Percentiles rank a stretch among this genome's conserved stretches.
Evolutionary conservation across 2,888 invertebrate genomes (phyloP).

Genomic region (Lutraria lutraria): DNA sequence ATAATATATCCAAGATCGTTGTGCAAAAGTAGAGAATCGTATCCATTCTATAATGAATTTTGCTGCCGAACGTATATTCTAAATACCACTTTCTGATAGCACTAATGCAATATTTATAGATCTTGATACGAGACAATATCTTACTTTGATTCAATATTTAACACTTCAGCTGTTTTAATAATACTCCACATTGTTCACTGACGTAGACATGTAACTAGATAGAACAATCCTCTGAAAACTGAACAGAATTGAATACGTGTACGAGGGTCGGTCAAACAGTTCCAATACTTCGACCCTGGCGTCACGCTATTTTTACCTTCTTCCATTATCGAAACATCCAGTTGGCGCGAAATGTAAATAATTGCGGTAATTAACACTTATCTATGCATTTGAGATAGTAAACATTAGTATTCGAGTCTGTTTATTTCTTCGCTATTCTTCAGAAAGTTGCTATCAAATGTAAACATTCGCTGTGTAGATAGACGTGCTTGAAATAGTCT

Average conservation of each 20-base stretch:
- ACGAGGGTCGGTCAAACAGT: not conserved
- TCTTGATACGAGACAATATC: no score
- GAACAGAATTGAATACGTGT: constrained; percentile 5
- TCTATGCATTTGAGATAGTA: not conserved
- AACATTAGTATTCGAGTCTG: not conserved
- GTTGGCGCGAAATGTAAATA: not conserved
- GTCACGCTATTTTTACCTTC: not conserved
- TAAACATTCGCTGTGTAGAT: not conserved
- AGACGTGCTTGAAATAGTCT: not conserved
- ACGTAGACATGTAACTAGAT: not conserved
- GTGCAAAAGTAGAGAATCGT: not conserved
- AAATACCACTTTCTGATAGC: not conserved
- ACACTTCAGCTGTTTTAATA: not conserved
- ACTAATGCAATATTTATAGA: not conserved
- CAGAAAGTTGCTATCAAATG: not conserved
- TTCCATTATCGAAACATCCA: not conserved
- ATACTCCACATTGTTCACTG: not conserved
- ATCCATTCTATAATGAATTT: not conserved
- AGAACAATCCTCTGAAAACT: not conserved
- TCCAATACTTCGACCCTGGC: not conserved
- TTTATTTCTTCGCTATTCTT: not conserved
- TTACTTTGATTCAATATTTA: no score
- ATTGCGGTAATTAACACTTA: not conserved
- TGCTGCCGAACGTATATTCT: not conserved
- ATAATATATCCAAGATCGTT: not conserved